A percentile compares a stretch with the other conserved stretches of the same genome.
Conservation (phyloP, 2,113 vertebrate species). For the Stigmatopora argus region DNA sequence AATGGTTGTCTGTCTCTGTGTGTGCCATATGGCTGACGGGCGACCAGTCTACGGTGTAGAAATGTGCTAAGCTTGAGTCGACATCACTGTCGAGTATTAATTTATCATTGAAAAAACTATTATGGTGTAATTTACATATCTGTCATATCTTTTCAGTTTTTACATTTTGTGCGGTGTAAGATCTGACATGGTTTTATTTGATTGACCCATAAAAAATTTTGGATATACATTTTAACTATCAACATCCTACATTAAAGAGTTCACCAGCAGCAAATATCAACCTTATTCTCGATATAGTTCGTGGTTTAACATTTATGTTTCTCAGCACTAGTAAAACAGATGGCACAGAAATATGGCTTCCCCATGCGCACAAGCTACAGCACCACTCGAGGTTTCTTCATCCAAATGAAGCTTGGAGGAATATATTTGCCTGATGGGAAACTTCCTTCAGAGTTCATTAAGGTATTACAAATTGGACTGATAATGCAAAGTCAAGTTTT, state of each 20-base stretch:
- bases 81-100: no score
- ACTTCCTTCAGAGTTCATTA: slow-evolving; percentile 88
- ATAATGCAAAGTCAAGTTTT: background rate
- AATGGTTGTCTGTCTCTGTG: no score
- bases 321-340: slow-evolving; percentile 82
- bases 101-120: no score
- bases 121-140: no score
- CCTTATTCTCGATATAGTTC: background rate
- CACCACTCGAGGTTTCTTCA: slow-evolving; percentile 87
- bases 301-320: slow-evolving; percentile 4
- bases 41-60: no score
- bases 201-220: background rate
- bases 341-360: slow-evolving; percentile 82
- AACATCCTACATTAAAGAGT: background rate
- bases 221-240: background rate
- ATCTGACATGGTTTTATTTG: background rate
- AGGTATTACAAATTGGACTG: slow-evolving; percentile 70
- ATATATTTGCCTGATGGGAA: slow-evolving; percentile 68
- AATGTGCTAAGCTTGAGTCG: no score
- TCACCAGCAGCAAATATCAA: no score
- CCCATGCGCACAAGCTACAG: slow-evolving; percentile 91
- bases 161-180: background rate
- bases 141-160: background rate
- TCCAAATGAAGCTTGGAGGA: slow-evolving; percentile 84
- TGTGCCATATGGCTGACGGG: no score